Evolutionary conservation across 2,797 vertebrate species (phyloP), one percentile per base, ranked within the genome.

Genomic region (Centropyge bicolor): DNA sequence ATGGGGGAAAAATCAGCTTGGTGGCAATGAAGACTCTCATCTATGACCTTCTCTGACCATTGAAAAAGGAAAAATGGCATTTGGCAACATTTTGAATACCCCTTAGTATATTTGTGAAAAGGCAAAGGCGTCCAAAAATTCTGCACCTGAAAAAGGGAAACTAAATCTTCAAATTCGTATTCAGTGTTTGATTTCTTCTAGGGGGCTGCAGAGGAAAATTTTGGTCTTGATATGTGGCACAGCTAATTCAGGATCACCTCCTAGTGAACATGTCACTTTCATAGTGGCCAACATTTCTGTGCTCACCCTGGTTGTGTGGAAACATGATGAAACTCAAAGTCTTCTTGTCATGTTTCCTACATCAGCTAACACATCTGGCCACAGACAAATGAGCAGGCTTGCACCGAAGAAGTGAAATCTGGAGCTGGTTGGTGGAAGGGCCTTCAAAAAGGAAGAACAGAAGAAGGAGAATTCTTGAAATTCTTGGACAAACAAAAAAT

Each of bases 371-470:
- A 61, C 48, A 40, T 22, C 38, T 46, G 56, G 46, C 48, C 3
- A 36, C 55, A 63, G 20, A 66, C 46, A 65, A 63, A 41, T 11
- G 20, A 31, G 22, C 22, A 14, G 70, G 52, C 57, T 71, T 45
- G 54, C 41, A 62, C 14, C 22, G 19, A 54, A 46, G 59, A 64
- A 40, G 52, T 69, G 46, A 74, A 54, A 61, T 59, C 31, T 40
- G 46, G 64, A 69, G 20, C 12, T 12, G 7, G 52, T 24, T 45
- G 52, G 24, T 16, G 38, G 22, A 74, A 35, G 43, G 7, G 7
- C 35, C 40, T 46, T 43, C 19, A 35, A 38, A 76, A 27, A 51
- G 17, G n/a, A 51, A 43, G 19, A 41, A 16, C 19, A 19, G 20
- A 31, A n/a, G 74, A 59, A 75, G 60, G 3, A 55, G n/a, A 46